Evolutionary conservation across 2,888 invertebrate genomes (phyloP).

Genomic region (Luperina testacea): DNA sequence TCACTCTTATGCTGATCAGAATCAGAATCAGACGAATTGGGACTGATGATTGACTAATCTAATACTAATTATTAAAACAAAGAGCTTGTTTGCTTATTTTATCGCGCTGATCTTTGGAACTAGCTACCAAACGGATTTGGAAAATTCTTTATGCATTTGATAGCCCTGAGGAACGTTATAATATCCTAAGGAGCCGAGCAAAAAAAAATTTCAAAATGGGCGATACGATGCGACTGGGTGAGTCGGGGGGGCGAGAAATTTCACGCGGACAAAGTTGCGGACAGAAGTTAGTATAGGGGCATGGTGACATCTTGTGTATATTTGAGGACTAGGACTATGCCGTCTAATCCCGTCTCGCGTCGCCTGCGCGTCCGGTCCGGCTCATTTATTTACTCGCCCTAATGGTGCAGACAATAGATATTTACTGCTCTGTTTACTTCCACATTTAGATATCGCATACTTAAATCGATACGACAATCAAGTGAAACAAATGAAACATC

Average conservation of each 20-base stretch:
- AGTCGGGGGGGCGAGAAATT: neutral
- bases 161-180: neutral
- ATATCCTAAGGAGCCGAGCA: neutral
- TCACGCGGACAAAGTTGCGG: neutral
- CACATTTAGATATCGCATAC: constrained; percentile 64
- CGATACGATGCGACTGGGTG: neutral
- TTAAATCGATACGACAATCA: constrained; percentile 44
- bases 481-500: neutral
- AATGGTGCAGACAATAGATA: constrained; percentile 77
- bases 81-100: no score
- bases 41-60: neutral
- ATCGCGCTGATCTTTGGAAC: no score
- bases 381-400: constrained; percentile 76
- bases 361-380: constrained; percentile 68
- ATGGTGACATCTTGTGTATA: constrained; percentile 9
- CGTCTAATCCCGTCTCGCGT: constrained; percentile 45
- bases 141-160: neutral
- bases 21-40: no score
- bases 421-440: constrained; percentile 77
- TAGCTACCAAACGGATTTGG: neutral
- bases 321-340: constrained; percentile 21
- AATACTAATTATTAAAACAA: no score
- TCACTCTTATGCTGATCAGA: neutral
- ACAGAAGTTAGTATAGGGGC: neutral
- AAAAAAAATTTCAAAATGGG: neutral